These are phyloP conservation scores for Drosophila paulistorum DNA, from an alignment of 1,140 invertebrate species.

Conservation along the genomic window DNA sequence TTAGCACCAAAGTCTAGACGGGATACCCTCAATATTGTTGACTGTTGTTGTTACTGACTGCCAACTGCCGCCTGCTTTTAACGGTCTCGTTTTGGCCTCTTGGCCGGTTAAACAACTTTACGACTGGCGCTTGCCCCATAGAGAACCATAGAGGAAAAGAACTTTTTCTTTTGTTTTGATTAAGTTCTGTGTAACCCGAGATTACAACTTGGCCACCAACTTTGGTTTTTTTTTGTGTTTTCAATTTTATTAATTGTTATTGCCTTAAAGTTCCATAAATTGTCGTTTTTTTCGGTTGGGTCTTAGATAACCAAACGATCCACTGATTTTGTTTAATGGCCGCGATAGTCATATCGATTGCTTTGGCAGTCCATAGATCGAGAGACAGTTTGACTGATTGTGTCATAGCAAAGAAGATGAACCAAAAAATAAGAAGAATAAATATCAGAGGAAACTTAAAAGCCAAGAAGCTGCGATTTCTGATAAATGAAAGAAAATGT, in stretches of 20 bases:
- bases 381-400: conserved; percentile 13
- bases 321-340: conserved; percentile 78
- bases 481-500: conserved; percentile 1
- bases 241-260: conserved; percentile 79
- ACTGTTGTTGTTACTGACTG: conserved; percentile 12
- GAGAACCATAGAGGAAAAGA: conserved; percentile 21
- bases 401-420: conserved; percentile 5
- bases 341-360: conserved; percentile 74
- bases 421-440: neutral
- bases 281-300: conserved; percentile 26
- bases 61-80: conserved; percentile 35
- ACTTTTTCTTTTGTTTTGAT: conserved; percentile 64
- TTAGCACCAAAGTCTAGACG: conserved; percentile 66
- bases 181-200: conserved; percentile 73
- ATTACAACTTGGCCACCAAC: conserved; percentile 54
- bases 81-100: conserved; percentile 49
- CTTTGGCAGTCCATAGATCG: neutral
- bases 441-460: conserved; percentile 4
- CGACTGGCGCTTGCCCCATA: conserved; percentile 52
- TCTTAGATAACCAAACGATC: conserved; percentile 59
- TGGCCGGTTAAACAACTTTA: conserved; percentile 61
- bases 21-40: conserved; percentile 24
- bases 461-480: conserved; percentile 9
- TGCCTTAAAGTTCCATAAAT: conserved; percentile 73
- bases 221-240: conserved; percentile 38